Base-by-base conservation (phyloP, 2,888 invertebrate species). In the Thelaira solivaga region DNA sequence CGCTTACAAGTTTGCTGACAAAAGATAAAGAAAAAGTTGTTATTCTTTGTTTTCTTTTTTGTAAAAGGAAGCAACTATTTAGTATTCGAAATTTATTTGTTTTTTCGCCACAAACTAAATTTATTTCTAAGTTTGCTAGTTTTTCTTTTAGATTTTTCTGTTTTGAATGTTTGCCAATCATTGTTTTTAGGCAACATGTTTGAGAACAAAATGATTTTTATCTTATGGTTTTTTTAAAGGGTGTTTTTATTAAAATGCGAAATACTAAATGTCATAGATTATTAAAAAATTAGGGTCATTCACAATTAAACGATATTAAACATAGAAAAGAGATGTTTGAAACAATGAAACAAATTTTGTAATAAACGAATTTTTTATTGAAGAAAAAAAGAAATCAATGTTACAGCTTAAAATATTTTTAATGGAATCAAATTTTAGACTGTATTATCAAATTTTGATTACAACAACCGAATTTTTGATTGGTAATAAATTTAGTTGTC, bases 151-250 rank as follows among this genome's bases (percentile, higher is more conserved):
- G n/a, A n/a, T n/a, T 4, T 29, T 29, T 6, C 24, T 16, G 22
- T 29, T 41, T 26, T 18, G 26, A 24, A 10, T 43, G 18, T n/a
- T n/a, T n/a, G 22, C 6, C n/a, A 53, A 36, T 36, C 20, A 13
- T 34, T 53, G n/a, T 29, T 8, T 29, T 13, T 8, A 18, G 4
- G 18, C 24, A 31, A 22, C 1, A 8, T 36, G 13, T 24, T 24
- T 7, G 13, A 49, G n/a, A 29, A 64, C 18, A 36, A 64, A 39
- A 36, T 26, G 36, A 55, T 55, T 55, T n/a, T 62, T 16, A 36
- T 62, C 45, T 45, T 7, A 16, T 34, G 11, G 41, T 29, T 41
- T 34, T 47, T 61, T 16, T 24, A 22, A 49, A 39, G 36, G 26
- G 62, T 36, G 62, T 59, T 26, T 26, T 39, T 62, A 13, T 36